Evolutionary conservation across 2,113 vertebrate species (phyloP).

Genomic region (Pseudonaja textilis): DNA sequence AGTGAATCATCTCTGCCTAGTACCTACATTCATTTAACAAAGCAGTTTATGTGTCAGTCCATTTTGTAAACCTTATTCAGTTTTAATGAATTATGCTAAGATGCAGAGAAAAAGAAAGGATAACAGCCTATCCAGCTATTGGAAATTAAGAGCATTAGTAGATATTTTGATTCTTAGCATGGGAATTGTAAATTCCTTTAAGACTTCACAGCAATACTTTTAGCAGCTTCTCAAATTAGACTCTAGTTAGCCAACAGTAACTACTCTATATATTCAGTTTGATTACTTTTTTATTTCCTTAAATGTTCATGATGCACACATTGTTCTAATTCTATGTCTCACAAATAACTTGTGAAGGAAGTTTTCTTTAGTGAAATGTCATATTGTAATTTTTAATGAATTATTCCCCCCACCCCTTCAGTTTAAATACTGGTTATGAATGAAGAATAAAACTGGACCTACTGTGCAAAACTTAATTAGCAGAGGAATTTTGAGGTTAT

Average conservation of each 20-base stretch:
- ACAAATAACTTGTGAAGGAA: not conserved
- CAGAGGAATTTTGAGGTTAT: not conserved
- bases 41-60: not conserved
- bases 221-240: not conserved
- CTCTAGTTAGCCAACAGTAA: not conserved
- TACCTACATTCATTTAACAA: slow-evolving; percentile 5
- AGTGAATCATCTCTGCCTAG: not conserved
- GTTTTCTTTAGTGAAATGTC: not conserved
- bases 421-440: not conserved
- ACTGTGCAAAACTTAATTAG: not conserved
- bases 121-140: not conserved
- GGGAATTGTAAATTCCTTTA: not conserved
- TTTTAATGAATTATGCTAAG: not conserved
- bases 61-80: not conserved
- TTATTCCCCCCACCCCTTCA: rapidly evolving
- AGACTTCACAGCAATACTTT: not conserved
- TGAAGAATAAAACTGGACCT: not conserved
- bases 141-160: not conserved
- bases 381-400: not conserved
- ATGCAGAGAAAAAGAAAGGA: not conserved
- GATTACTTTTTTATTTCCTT: not conserved
- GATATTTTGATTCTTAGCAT: not conserved
- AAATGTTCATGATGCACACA: not conserved
- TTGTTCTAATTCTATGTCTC: not conserved
- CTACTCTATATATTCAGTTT: not conserved